These are phyloP conservation scores for Scotopteryx bipunctaria DNA, from an alignment of 2,888 invertebrate genomes.

Conservation along the genomic window DNA sequence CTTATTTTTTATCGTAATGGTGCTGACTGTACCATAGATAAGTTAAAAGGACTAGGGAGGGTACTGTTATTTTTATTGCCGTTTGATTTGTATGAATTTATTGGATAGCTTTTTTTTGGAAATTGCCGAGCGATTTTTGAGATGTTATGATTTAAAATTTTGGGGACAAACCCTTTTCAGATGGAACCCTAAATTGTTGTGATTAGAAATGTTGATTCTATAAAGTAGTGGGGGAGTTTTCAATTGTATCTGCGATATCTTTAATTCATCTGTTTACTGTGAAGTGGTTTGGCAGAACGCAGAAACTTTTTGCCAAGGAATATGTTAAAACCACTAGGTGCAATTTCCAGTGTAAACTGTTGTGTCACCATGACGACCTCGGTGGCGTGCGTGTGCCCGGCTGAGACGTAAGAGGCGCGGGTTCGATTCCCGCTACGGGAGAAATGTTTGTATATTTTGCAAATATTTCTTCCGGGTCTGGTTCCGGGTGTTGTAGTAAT, in stretches of 20 bases:
- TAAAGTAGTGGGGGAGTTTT: not conserved
- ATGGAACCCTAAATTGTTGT: conserved; percentile 5
- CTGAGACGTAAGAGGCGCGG: too few relatives aligned
- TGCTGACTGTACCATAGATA: conserved; percentile 21
- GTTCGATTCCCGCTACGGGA: too few relatives aligned
- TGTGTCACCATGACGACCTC: too few relatives aligned
- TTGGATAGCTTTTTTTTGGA: conserved; percentile 48
- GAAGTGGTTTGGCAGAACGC: conserved; percentile 9
- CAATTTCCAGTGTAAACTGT: not conserved
- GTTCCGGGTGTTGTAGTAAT: too few relatives aligned
- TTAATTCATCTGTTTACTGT: too few relatives aligned
- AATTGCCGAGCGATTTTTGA: conserved; percentile 22
- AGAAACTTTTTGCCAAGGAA: conserved; percentile 6
- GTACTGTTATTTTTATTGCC: conserved; percentile 48
- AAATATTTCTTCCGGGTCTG: too few relatives aligned
- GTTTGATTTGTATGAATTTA: conserved; percentile 66
- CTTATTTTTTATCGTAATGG: not conserved
- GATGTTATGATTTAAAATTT: conserved; percentile 23
- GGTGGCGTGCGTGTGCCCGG: too few relatives aligned
- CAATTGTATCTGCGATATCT: too few relatives aligned
- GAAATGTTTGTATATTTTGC: too few relatives aligned
- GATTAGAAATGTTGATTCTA: conserved; percentile 1
- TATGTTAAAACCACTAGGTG: not conserved
- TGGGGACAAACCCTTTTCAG: conserved; percentile 12
- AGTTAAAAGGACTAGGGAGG: conserved; percentile 22